Evolutionary conservation across 2,888 invertebrate genomes (phyloP), one percentile per base, ranked within the genome.

Genomic region (Entomobrya multifasciata): DNA sequence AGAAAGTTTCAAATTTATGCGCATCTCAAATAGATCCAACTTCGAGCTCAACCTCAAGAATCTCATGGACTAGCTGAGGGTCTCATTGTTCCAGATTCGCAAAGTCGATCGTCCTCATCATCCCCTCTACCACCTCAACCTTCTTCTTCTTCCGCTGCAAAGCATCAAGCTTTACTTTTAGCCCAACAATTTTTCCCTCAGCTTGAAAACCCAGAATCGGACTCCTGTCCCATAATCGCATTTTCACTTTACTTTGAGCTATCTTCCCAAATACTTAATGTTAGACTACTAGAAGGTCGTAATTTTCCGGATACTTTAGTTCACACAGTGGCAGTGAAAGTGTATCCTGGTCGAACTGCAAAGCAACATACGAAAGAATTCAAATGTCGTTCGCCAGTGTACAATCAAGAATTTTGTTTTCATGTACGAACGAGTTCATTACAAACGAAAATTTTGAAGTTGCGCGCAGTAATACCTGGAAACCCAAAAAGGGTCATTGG

Each of bases 161-260:
- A 65, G 41, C 81, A 76, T 22, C 74, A 86, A 52, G 77, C 77
- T 1, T 86, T 89, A 6, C 86, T 90, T 77, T 60, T 78, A 10
- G 89, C 90, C n/a, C 86, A 89, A n/a, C 89, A 89, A 76, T 91
- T 85, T 76, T 90, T 89, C 49, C 90, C 91, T 4, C 90, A 90
- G 72, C 81, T 90, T 49, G 86, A 88, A 30, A 85, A 88, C 13
- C 87, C 87, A 10, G 89, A 89, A 44, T 25, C 36, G 15, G 86
- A 77, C 17, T 57, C 55, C 13, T 84, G 79, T 67, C 90, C 91
- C 0, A 52, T 88, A n/a, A 87, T 91, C 13, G 90, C 89, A 27
- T 89, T 90, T 55, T 87, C 87, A 11, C 84, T 91, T 1, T 90
- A 78, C 44, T 91, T 90, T 65, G 88, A 88, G 44, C 60, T 87